phyloP scores from a whole-genome alignment of 2,797 vertebrate species.

The Pseudochirops cupreus region DNA sequence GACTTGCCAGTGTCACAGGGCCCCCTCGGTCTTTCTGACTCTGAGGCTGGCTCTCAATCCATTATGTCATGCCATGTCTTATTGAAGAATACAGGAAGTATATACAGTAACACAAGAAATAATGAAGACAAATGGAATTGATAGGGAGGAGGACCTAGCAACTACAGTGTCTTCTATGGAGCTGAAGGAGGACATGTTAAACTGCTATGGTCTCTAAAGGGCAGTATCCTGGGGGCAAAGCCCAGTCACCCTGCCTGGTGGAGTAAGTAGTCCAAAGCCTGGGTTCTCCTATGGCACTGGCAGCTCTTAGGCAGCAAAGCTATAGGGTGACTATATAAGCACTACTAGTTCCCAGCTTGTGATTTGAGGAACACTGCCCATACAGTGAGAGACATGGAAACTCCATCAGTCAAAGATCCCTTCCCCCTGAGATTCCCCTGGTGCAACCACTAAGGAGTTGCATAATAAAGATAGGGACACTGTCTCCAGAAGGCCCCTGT shows the following conservation, averaged over 20 bases:
- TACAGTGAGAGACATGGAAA: neutral
- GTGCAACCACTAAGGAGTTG: neutral
- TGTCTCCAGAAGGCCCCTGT: neutral
- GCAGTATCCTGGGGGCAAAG: neutral
- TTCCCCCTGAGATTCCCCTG: neutral
- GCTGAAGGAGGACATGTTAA: neutral
- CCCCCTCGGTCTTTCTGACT: neutral
- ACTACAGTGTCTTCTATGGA: neutral
- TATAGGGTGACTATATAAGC: neutral
- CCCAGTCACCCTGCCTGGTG: neutral
- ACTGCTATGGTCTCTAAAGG: neutral
- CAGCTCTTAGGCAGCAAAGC: neutral
- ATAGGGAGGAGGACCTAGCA: neutral
- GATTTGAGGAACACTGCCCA: constrained; percentile 67
- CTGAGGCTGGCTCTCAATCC: neutral
- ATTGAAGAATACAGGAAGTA: neutral
- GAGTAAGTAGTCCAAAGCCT: neutral
- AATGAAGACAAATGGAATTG: neutral
- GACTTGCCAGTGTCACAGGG: neutral
- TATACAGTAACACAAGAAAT: neutral
- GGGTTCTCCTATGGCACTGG: neutral
- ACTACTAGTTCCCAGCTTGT: constrained; percentile 39
- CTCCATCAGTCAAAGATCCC: neutral
- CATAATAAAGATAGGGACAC: neutral
- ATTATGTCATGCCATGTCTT: neutral